These are phyloP conservation scores for Xanthostigma xanthostigma DNA, from an alignment of 2,888 invertebrate genomes.

Conservation along the genomic window DNA sequence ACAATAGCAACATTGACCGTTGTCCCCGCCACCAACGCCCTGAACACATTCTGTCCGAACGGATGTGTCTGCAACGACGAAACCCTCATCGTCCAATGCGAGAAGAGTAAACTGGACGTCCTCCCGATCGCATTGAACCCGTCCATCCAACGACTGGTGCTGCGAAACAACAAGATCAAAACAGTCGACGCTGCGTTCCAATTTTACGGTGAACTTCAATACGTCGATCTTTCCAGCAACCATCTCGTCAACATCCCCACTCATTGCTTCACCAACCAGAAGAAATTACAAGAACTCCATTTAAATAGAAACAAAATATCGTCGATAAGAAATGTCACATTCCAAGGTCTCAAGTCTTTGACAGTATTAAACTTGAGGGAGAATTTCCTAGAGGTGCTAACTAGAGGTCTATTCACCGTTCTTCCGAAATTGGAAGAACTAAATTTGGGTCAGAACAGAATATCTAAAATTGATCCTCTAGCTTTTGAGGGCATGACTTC, in stretches of 20 bases:
- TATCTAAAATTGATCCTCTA: constrained; percentile 59
- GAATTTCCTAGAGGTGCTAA: constrained; percentile 67
- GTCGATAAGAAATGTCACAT: constrained; percentile 62
- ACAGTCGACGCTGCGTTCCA: constrained; percentile 80
- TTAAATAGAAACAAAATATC: constrained; percentile 76
- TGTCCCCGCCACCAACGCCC: neutral
- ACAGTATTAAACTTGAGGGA: constrained; percentile 68
- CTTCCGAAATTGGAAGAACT: constrained; percentile 67
- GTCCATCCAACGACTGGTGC: constrained; percentile 68
- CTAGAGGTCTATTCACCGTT: constrained; percentile 56
- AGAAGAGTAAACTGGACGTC: constrained; percentile 73
- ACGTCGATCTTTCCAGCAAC: constrained; percentile 71
- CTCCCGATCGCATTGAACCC: constrained; percentile 86
- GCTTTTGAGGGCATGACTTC: constrained; percentile 63
- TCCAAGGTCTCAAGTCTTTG: constrained; percentile 59
- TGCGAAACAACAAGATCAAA: constrained; percentile 74
- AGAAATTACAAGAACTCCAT: constrained; percentile 67
- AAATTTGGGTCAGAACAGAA: constrained; percentile 73
- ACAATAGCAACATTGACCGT: neutral
- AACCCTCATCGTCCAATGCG: constrained; percentile 72
- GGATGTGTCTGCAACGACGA: constrained; percentile 85
- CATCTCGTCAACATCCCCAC: constrained; percentile 68
- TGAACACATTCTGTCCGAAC: constrained; percentile 52
- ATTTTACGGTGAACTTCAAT: constrained; percentile 75
- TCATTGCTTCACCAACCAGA: constrained; percentile 65